A percentile compares a stretch with the other conserved stretches of the same genome.
phyloP scores from a whole-genome alignment of 2,797 vertebrate genomes.

The Lithobates pipiens region DNA sequence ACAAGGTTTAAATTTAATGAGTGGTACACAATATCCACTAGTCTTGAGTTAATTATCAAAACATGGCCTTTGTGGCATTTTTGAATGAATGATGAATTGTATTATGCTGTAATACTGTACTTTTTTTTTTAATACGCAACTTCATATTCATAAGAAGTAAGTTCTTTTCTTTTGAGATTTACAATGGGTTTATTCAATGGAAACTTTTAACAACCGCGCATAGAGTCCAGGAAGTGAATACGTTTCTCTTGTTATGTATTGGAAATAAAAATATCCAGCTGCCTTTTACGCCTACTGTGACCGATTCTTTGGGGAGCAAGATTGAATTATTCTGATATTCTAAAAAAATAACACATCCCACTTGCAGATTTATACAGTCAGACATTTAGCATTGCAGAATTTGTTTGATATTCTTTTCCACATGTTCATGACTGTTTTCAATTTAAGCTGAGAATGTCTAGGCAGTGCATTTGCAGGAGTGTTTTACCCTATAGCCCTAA shows the following conservation, averaged over 20 bases:
- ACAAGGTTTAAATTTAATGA: too few relatives aligned
- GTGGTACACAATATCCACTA: too few relatives aligned
- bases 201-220: slow-evolving; percentile 16
- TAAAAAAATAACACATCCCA: slow-evolving; percentile 36
- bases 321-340: slow-evolving; percentile 32
- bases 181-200: slow-evolving; percentile 44
- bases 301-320: slow-evolving; percentile 36
- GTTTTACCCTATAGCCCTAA: background rate
- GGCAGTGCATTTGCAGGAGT: background rate
- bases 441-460: slow-evolving; percentile 34
- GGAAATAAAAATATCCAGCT: slow-evolving; percentile 48
- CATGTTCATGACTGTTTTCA: slow-evolving; percentile 46
- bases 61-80: too few relatives aligned
- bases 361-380: slow-evolving; percentile 8
- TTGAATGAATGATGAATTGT: too few relatives aligned
- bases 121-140: too few relatives aligned
- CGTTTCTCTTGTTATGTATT: slow-evolving; percentile 28
- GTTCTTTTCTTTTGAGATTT: background rate
- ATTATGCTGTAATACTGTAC: too few relatives aligned
- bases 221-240: slow-evolving; percentile 39
- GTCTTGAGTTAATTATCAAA: too few relatives aligned
- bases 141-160: too few relatives aligned
- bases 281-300: slow-evolving; percentile 31
- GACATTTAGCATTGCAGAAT: slow-evolving; percentile 49
- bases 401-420: slow-evolving; percentile 9